Conservation (phyloP, 2,113 vertebrate genomes). For the Dicrurus megarhynchus region DNA sequence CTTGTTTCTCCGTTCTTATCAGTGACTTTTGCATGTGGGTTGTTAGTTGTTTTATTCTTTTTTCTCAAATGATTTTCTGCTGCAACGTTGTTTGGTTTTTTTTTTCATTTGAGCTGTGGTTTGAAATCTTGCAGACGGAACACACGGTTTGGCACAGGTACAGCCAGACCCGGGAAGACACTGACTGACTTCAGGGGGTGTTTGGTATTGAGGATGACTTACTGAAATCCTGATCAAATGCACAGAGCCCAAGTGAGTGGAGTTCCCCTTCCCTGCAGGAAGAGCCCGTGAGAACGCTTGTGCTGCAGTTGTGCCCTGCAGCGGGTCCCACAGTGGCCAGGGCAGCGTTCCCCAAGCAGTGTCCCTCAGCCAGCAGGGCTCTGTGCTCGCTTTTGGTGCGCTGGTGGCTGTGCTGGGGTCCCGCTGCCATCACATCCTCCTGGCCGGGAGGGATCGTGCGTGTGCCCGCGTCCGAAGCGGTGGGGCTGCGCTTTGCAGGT, state of each 20-base stretch:
- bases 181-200: background rate
- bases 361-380: background rate
- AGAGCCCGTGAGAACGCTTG: background rate
- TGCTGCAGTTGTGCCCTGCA: accelerated
- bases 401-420: background rate
- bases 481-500: accelerated
- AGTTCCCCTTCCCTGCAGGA: background rate
- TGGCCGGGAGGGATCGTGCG: background rate
- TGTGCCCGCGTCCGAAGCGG: accelerated
- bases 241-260: background rate
- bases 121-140: background rate
- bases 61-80: background rate
- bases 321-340: accelerated
- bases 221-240: background rate
- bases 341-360: accelerated
- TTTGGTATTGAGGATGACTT: background rate
- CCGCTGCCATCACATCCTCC: background rate
- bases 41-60: too few species aligned
- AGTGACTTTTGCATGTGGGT: background rate
- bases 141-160: background rate
- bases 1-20: background rate
- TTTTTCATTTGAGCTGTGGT: background rate
- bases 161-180: background rate
- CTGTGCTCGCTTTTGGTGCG: background rate
- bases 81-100: accelerated